These are phyloP conservation scores for Himalopsyche tibetana DNA, from an alignment of 2,888 invertebrate genomes.

Conservation along the genomic window DNA sequence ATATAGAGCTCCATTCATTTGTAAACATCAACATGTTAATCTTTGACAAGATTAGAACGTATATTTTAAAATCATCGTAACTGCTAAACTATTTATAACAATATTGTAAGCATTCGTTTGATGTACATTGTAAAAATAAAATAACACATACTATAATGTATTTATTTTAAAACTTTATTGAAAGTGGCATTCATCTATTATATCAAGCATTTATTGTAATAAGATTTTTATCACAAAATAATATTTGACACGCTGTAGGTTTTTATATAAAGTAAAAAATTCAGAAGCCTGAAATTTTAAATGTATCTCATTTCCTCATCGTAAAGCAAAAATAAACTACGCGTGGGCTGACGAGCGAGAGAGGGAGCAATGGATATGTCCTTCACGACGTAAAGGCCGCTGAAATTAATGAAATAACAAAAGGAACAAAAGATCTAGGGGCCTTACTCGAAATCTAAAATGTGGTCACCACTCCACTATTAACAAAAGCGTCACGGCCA, in stretches of 20 bases:
- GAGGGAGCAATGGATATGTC: background rate
- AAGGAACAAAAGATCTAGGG: constrained; percentile 37
- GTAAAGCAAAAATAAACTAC: constrained; percentile 40
- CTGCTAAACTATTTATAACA: too few relatives aligned
- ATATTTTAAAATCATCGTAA: too few relatives aligned
- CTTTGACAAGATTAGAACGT: too few relatives aligned
- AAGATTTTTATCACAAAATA: background rate
- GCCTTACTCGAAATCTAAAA: constrained; percentile 38
- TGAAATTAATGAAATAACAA: constrained; percentile 43
- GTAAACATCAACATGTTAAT: too few relatives aligned
- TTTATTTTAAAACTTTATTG: too few relatives aligned
- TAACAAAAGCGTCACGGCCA: constrained; percentile 41
- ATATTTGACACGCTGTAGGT: background rate
- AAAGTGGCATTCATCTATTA: too few relatives aligned
- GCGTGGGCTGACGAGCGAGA: background rate
- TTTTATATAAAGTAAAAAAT: background rate
- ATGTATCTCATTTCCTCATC: constrained; percentile 22
- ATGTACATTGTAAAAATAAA: too few relatives aligned
- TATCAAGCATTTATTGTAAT: background rate
- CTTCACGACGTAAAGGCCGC: constrained; percentile 12
- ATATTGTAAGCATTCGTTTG: too few relatives aligned
- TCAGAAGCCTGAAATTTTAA: background rate
- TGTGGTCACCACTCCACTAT: constrained; percentile 35
- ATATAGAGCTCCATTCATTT: too few relatives aligned
- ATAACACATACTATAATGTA: too few relatives aligned